A percentile compares a stretch with the other conserved stretches of the same genome.
Evolutionary conservation across 2,888 invertebrate genomes (phyloP).

Genomic region (Drosophila setosimentum): DNA sequence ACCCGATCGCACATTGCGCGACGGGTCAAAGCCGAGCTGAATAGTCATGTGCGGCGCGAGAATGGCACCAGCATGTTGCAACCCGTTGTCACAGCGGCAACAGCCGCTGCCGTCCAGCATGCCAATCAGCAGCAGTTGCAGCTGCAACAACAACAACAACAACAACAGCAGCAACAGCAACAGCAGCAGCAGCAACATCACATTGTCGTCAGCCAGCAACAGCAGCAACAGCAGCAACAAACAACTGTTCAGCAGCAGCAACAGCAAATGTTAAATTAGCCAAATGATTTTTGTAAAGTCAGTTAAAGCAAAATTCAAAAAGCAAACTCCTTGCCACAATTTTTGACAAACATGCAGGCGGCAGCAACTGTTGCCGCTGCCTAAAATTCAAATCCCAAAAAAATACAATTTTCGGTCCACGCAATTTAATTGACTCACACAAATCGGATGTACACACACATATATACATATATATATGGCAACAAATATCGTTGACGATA

Average conservation of each 20-base stretch:
- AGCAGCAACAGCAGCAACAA: slow-evolving; percentile 77
- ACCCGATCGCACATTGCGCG: slow-evolving; percentile 93
- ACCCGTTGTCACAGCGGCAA: slow-evolving; percentile 81
- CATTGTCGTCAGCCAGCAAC: slow-evolving; percentile 78
- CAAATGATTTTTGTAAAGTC: slow-evolving; percentile 84
- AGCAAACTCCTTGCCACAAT: slow-evolving; percentile 20
- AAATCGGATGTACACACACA: slow-evolving; percentile 56
- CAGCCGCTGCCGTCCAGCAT: slow-evolving; percentile 80
- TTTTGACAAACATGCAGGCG: slow-evolving; percentile 15
- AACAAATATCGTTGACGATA: slow-evolving; percentile 47
- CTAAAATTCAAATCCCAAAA: slow-evolving; percentile 24
- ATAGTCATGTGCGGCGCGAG: slow-evolving; percentile 84
- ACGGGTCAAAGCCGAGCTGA: slow-evolving; percentile 90
- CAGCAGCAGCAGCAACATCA: slow-evolving; percentile 78
- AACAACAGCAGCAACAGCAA: slow-evolving; percentile 75
- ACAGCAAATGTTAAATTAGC: slow-evolving; percentile 84
- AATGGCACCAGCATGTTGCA: slow-evolving; percentile 84
- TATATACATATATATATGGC: slow-evolving; percentile 30
- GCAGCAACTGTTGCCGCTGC: slow-evolving; percentile 21
- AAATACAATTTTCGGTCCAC: slow-evolving; percentile 60
- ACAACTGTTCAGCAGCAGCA: slow-evolving; percentile 76
- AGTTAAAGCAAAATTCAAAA: slow-evolving; percentile 78
- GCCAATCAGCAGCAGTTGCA: slow-evolving; percentile 86
- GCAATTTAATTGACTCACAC: slow-evolving; percentile 74
- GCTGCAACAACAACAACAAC: slow-evolving; percentile 85